A percentile compares a stretch with the other conserved stretches of the same genome.
Conservation (phyloP, 1,140 invertebrate genomes). For the Epicauta chinensis region DNA sequence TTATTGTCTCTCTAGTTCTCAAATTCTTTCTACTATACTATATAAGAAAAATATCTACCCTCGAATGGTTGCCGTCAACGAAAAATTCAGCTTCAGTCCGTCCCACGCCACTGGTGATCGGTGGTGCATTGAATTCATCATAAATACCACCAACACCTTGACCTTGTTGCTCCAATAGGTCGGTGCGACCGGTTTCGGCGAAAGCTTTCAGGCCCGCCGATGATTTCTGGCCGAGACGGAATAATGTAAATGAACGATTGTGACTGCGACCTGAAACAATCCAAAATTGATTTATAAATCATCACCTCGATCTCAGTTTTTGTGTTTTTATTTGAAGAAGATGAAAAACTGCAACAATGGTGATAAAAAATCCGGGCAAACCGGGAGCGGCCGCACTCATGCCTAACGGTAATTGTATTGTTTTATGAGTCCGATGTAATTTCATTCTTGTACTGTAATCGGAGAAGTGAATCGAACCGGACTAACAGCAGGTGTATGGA, state of each 20-base stretch:
- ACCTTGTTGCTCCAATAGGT: slow-evolving; percentile 56
- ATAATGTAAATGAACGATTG: slow-evolving; percentile 70
- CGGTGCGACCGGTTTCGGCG: slow-evolving; percentile 71
- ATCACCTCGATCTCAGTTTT: too few relatives aligned
- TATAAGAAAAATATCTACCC: slow-evolving; percentile 45
- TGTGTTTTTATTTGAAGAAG: too few relatives aligned
- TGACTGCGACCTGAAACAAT: slow-evolving; percentile 73
- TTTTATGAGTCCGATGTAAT: slow-evolving; percentile 5
- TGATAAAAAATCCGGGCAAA: slow-evolving; percentile 2
- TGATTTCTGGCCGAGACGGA: slow-evolving; percentile 68
- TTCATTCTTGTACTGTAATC: slow-evolving; percentile 4
- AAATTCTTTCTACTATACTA: too few relatives aligned
- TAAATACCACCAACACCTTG: slow-evolving; percentile 56
- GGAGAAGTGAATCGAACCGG: too few relatives aligned
- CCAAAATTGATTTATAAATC: too few relatives aligned
- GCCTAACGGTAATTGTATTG: slow-evolving; percentile 11
- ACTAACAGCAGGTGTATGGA: too few relatives aligned
- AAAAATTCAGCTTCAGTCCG: slow-evolving; percentile 76
- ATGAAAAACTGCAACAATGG: neutral
- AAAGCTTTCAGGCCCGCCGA: slow-evolving; percentile 71
- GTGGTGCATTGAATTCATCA: slow-evolving; percentile 76
- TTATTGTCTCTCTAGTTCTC: too few relatives aligned
- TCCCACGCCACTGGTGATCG: slow-evolving; percentile 69
- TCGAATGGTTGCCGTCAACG: slow-evolving; percentile 84
- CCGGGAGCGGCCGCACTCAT: slow-evolving; percentile 3